A percentile compares a stretch with the other conserved stretches of the same genome.
Evolutionary conservation across 2,797 vertebrate species (phyloP).

Genomic region (Ciconia nigra): DNA sequence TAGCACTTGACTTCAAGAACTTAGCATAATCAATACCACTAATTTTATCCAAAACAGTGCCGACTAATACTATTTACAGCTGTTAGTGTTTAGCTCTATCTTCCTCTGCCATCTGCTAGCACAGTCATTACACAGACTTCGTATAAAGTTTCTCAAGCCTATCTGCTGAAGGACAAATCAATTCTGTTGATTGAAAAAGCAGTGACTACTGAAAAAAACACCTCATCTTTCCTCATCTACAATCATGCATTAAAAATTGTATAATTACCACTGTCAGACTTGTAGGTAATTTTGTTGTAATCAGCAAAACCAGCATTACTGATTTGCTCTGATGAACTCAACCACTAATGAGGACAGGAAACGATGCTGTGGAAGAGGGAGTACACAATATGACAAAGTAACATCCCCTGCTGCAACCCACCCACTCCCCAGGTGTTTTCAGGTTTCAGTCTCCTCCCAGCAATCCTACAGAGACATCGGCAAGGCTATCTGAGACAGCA

Average conservation of each 20-base stretch:
- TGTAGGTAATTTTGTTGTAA: not conserved
- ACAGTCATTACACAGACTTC: not conserved
- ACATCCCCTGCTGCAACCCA: not conserved
- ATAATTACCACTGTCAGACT: not conserved
- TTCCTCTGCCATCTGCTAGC: not conserved
- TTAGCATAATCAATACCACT: not conserved
- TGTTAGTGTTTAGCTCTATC: not conserved
- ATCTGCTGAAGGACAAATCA: not conserved
- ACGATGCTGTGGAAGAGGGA: not conserved
- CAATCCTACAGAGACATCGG: rapidly evolving
- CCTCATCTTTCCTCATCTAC: not conserved
- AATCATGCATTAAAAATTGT: rapidly evolving
- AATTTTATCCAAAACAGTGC: not conserved
- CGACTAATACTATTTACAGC: not conserved
- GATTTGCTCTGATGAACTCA: not conserved
- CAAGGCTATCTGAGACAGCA: not conserved
- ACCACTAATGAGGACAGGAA: not conserved
- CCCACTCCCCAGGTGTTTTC: not conserved
- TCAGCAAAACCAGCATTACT: not conserved
- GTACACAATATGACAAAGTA: not conserved
- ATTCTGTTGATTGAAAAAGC: not conserved
- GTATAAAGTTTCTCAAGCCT: not conserved
- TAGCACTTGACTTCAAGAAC: not conserved
- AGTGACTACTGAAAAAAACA: not conserved
- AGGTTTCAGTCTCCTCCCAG: not conserved